These are phyloP conservation scores for Calidris pygmaea DNA, from an alignment of 2,113 vertebrate species.

Conservation along the genomic window DNA sequence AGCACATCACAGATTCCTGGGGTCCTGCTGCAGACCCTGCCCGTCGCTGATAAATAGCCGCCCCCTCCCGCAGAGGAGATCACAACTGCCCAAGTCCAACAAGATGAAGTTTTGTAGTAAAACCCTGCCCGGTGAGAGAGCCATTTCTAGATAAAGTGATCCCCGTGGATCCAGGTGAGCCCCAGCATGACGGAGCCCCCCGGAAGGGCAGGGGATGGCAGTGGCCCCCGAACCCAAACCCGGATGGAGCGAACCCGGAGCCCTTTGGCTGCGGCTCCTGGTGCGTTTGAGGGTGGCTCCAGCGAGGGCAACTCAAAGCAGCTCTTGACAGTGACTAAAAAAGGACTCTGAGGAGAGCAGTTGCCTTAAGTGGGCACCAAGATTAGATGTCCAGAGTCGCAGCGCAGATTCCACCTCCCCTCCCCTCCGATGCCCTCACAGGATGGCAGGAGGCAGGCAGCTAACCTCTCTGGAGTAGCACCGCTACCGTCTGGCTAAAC, in stretches of 20 bases:
- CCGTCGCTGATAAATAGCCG: not conserved
- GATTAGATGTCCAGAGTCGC: not conserved
- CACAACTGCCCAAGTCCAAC: not conserved
- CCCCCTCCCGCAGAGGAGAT: fast-evolving
- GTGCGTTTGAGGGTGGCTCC: not conserved
- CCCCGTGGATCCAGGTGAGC: fast-evolving
- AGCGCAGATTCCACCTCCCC: not conserved
- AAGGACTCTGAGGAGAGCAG: not conserved
- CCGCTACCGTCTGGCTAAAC: not conserved
- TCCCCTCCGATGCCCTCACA: not conserved
- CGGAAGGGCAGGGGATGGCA: fast-evolving
- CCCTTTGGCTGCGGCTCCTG: not conserved
- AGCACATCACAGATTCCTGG: not conserved
- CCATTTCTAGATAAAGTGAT: not conserved
- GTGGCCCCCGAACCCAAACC: fast-evolving
- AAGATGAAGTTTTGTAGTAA: not conserved
- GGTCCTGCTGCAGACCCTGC: not conserved
- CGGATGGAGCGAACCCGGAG: fast-evolving
- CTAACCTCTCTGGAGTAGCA: not conserved
- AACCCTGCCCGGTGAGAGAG: not conserved
- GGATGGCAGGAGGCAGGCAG: not conserved
- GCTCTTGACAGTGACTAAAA: not conserved
- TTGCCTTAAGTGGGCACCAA: not conserved
- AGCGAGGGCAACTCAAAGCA: not conserved
- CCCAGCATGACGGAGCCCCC: fast-evolving